A percentile compares a stretch with the other conserved stretches of the same genome.
phyloP scores from a whole-genome alignment of 1,140 invertebrate species.

The Daktulosphaira vitifoliae region DNA sequence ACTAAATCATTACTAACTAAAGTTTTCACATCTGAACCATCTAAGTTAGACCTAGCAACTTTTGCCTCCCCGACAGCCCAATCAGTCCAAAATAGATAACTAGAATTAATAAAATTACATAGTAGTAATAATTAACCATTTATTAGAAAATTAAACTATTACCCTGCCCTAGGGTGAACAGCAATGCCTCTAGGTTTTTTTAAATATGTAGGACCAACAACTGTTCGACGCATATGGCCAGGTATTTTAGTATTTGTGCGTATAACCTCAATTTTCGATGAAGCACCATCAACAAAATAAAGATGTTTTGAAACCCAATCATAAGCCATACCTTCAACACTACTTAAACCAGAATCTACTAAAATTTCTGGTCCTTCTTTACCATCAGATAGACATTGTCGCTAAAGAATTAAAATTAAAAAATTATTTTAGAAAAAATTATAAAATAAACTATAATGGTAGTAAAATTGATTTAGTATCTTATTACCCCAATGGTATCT shows the following conservation, averaged over 20 bases:
- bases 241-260: slow-evolving; percentile 56
- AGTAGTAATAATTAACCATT: neutral
- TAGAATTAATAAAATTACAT: slow-evolving; percentile 35
- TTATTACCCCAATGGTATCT: slow-evolving; percentile 59
- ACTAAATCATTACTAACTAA: slow-evolving; percentile 55
- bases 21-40: slow-evolving; percentile 64
- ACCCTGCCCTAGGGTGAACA: slow-evolving; percentile 71
- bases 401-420: slow-evolving; percentile 41
- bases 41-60: slow-evolving; percentile 74
- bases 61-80: slow-evolving; percentile 71
- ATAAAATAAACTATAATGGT: too few species aligned
- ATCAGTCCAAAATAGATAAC: slow-evolving; percentile 85
- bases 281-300: slow-evolving; percentile 79
- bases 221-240: slow-evolving; percentile 66
- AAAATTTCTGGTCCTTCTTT: slow-evolving; percentile 56
- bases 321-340: slow-evolving; percentile 83
- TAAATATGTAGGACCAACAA: slow-evolving; percentile 60
- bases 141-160: neutral
- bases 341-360: slow-evolving; percentile 62
- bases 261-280: slow-evolving; percentile 70
- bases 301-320: slow-evolving; percentile 90
- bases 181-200: slow-evolving; percentile 80
- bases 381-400: slow-evolving; percentile 65
- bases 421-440: neutral
- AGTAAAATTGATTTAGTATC: too few species aligned